Evolutionary conservation across 1,140 invertebrate species (phyloP), one percentile per base, ranked within the genome.

Genomic region (Drosophila dunni): DNA sequence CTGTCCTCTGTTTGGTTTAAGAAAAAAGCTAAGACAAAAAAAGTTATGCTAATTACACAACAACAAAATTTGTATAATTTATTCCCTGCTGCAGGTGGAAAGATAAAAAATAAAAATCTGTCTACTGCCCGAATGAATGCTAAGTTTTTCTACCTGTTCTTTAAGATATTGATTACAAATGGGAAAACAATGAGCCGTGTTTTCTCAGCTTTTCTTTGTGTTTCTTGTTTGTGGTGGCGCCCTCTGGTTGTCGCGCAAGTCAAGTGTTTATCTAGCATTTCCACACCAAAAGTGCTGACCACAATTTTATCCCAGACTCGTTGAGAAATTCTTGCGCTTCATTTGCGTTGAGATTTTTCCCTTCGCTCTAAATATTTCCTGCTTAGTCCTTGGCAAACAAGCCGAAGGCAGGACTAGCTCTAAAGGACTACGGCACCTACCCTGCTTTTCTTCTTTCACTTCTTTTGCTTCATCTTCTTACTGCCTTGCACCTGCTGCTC

Each of bases 41-140:
- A 76, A 67, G 54, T 81, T 79, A 85, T 85, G 82, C 82, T 86
- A 86, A 88, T 88, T 86, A 80, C 58, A 42, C 60, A 60, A 54
- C 56, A 62, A 51, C 51, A 64, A 60, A 64, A 38, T 29, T 53
- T 71, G 58, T 69, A 56, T 74, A 74, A 75, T 65, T 75, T 75
- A 75, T 75, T 54, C 61, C 10, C 48, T 44, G 3, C 33, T 34
- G n/a, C 4, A 9, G 24, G 34, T n/a, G 34, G 15, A 24, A 15
- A 64, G 36, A 57, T 58, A 50, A 51, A 50, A 51, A 48, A 40
- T 53, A 64, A 54, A 56, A 20, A 20, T 63, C 48, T 48, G 61
- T 42, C 53, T 50, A 40, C 15, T 56, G 53, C 10, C 53, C 36
- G 8, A 7, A 34, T 54, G 53, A 38, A 54, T 54, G 6, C 40